phyloP scores from a whole-genome alignment of 2,888 invertebrate genomes.

The Zelleria hepariella region DNA sequence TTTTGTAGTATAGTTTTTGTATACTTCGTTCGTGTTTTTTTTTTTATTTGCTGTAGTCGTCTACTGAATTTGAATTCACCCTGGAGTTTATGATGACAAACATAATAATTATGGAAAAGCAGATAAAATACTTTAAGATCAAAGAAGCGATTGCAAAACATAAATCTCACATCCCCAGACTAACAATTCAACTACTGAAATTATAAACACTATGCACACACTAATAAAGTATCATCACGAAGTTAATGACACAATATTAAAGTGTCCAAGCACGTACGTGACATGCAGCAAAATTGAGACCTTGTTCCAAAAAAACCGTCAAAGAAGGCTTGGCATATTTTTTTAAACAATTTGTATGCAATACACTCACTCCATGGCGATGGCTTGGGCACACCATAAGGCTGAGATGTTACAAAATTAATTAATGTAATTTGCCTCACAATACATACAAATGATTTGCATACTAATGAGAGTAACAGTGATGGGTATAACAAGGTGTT shows the following conservation, averaged over 20 bases:
- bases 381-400: background rate
- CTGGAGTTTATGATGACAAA: too few relatives aligned
- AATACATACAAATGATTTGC: too few relatives aligned
- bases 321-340: background rate
- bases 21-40: too few relatives aligned
- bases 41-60: too few relatives aligned
- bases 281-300: constrained; percentile 22
- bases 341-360: background rate
- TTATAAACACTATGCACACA: background rate
- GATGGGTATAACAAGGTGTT: too few relatives aligned
- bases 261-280: background rate
- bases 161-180: background rate
- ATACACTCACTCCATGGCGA: background rate
- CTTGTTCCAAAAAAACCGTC: constrained; percentile 21
- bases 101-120: too few relatives aligned
- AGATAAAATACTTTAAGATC: too few relatives aligned
- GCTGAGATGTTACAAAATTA: background rate
- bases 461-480: background rate
- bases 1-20: too few relatives aligned
- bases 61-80: too few relatives aligned
- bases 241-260: background rate
- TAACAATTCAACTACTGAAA: background rate
- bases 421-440: too few relatives aligned
- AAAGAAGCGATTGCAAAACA: background rate
- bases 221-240: background rate